Evolutionary conservation across 2,888 invertebrate genomes (phyloP).

Genomic region (Heliconius hortense): DNA sequence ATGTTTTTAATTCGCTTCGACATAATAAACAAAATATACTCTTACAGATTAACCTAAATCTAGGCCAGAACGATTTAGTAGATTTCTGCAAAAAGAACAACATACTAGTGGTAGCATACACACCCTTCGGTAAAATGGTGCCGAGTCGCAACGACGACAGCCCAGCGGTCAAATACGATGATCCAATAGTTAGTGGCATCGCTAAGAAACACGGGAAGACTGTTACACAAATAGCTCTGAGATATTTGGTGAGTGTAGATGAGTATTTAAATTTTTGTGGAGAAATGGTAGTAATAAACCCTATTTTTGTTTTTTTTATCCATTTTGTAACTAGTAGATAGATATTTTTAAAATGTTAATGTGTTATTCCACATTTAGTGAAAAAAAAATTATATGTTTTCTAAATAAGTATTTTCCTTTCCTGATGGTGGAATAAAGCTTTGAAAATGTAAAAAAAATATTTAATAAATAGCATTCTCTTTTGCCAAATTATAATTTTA

Average conservation of each 20-base stretch:
- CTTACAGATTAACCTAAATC: slow-evolving; percentile 82
- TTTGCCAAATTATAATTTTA: too few relatives aligned
- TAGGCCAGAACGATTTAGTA: slow-evolving; percentile 84
- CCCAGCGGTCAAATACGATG: slow-evolving; percentile 77
- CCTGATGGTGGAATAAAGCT: too few relatives aligned
- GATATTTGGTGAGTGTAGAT: slow-evolving; percentile 79
- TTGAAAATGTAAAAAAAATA: too few relatives aligned
- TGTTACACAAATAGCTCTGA: slow-evolving; percentile 83
- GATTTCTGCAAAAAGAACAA: slow-evolving; percentile 83
- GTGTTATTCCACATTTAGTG: too few relatives aligned
- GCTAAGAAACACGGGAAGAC: slow-evolving; percentile 84
- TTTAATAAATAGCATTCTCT: too few relatives aligned
- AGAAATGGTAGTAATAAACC: too few relatives aligned
- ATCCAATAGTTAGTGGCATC: slow-evolving; percentile 80
- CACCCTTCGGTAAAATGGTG: slow-evolving; percentile 84
- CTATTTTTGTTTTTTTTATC: too few relatives aligned
- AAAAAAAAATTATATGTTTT: too few relatives aligned
- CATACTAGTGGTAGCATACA: slow-evolving; percentile 84
- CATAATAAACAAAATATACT: neutral
- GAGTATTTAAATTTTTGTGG: too few relatives aligned
- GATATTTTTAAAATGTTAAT: too few relatives aligned
- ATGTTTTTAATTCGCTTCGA: neutral
- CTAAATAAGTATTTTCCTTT: too few relatives aligned
- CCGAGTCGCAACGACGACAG: slow-evolving; percentile 67
- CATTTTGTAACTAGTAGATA: too few relatives aligned